Evolutionary conservation across 2,113 vertebrate species (phyloP).

Genomic region (Leiothrix lutea): DNA sequence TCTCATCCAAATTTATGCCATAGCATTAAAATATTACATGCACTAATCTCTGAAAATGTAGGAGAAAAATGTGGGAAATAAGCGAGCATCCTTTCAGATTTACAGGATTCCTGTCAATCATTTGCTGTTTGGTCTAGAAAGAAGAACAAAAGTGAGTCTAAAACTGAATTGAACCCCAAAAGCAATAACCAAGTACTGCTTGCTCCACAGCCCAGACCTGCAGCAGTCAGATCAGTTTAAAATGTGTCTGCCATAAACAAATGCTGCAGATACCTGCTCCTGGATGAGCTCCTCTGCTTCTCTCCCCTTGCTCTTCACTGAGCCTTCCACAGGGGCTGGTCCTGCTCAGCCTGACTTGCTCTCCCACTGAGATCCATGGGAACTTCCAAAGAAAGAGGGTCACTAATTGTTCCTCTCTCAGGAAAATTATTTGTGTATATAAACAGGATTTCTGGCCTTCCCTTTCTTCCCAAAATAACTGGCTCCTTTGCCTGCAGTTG

Average conservation of each 20-base stretch:
- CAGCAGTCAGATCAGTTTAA: not conserved
- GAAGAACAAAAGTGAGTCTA: not conserved
- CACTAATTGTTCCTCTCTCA: not conserved
- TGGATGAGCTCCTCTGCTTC: not conserved
- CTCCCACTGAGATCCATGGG: not conserved
- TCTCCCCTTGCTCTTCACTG: not conserved
- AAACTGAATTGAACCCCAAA: not conserved
- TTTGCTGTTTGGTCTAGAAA: constrained; percentile 53
- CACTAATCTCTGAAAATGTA: constrained; percentile 40
- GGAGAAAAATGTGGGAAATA: constrained; percentile 27
- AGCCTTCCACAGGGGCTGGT: not conserved
- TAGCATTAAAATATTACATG: constrained; percentile 30
- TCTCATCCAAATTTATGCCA: constrained; percentile 40
- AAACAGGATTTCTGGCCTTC: not conserved
- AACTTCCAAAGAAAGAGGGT: not conserved
- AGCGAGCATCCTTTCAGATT: constrained; percentile 35
- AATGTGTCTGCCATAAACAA: not conserved
- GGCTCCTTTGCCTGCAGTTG: not conserved
- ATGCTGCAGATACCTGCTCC: not conserved
- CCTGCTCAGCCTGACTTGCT: not conserved
- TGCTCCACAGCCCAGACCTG: not conserved
- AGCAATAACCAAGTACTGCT: not conserved
- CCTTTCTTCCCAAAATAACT: not conserved
- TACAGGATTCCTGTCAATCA: constrained; percentile 32
- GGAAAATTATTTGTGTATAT: not conserved